Evolutionary conservation across 2,888 invertebrate species (phyloP).

Genomic region (Aethes cnicana): DNA sequence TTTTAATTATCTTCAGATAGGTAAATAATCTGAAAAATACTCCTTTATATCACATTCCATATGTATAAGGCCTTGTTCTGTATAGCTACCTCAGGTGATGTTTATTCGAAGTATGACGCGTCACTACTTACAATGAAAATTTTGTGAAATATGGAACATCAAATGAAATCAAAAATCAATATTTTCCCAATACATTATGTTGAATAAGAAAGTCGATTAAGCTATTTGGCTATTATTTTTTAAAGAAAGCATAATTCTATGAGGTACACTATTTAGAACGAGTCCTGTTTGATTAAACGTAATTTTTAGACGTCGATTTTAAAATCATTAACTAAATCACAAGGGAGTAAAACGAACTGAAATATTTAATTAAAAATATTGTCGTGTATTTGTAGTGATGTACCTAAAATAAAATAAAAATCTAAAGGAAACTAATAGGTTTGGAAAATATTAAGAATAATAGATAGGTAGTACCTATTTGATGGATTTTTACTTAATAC

Average conservation of each 20-base stretch:
- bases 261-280: slow-evolving; percentile 35
- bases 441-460: slow-evolving; percentile 38
- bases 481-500: slow-evolving; percentile 49
- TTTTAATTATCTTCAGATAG: slow-evolving; percentile 24
- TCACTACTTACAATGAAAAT: too few relatives aligned
- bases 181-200: neutral
- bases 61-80: slow-evolving; percentile 9
- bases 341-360: slow-evolving; percentile 78
- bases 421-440: slow-evolving; percentile 34
- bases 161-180: neutral
- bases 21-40: slow-evolving; percentile 14
- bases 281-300: slow-evolving; percentile 30
- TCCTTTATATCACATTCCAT: slow-evolving; percentile 27
- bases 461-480: slow-evolving; percentile 41
- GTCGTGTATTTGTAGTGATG: slow-evolving; percentile 62
- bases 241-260: slow-evolving; percentile 34
- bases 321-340: slow-evolving; percentile 61
- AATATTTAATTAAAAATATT: slow-evolving; percentile 60
- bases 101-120: neutral
- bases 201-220: neutral
- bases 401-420: slow-evolving; percentile 47
- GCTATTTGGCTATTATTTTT: neutral
- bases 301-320: slow-evolving; percentile 54
- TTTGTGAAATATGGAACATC: neutral
- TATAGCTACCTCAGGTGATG: slow-evolving; percentile 20